These are phyloP conservation scores for Eriosoma lanigerum DNA, from an alignment of 1,140 invertebrate genomes.

Conservation along the genomic window DNA sequence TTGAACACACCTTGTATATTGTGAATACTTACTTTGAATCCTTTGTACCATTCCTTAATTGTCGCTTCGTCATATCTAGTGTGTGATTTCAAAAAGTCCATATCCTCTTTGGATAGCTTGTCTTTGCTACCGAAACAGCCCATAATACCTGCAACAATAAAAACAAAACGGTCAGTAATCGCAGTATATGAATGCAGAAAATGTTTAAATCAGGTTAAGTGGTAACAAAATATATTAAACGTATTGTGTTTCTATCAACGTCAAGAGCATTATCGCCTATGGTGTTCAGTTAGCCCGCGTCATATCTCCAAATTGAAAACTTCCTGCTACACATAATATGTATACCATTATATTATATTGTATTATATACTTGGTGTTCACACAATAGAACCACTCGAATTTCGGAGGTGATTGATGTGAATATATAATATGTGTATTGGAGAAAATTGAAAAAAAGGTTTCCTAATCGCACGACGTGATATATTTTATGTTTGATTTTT, in stretches of 20 bases:
- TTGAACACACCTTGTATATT: too few species aligned
- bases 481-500: too few species aligned
- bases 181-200: too few species aligned
- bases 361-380: too few species aligned
- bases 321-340: conserved; percentile 8
- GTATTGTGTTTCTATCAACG: conserved; percentile 13
- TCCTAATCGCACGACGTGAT: not conserved
- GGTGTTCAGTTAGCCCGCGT: not conserved
- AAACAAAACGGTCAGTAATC: conserved; percentile 11
- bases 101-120: conserved; percentile 92
- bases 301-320: conserved; percentile 22
- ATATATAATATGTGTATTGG: not conserved
- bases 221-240: too few species aligned
- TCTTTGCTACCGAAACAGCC: conserved; percentile 93
- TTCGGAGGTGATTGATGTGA: not conserved
- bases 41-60: conserved; percentile 98
- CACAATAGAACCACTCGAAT: not conserved
- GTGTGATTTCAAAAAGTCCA: conserved; percentile 94
- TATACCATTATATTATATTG: not conserved
- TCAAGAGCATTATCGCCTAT: not conserved
- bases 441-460: not conserved
- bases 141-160: conserved; percentile 62
- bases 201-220: too few species aligned
- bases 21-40: conserved; percentile 79
- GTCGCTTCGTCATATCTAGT: conserved; percentile 94